Evolutionary conservation across 2,113 vertebrate species (phyloP).

Genomic region (Syngnathus scovelli): DNA sequence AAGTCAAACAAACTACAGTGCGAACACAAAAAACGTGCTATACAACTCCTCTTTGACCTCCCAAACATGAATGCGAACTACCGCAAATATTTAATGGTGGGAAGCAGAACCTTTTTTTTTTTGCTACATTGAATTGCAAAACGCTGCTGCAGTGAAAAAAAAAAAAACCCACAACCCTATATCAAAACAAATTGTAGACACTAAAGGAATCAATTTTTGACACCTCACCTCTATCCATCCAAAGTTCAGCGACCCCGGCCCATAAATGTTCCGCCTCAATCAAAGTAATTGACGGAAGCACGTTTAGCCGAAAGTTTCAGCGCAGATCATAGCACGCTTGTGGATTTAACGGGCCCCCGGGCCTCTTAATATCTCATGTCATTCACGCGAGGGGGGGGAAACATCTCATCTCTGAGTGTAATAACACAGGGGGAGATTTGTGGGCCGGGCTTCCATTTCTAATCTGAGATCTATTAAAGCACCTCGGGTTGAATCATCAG

Average conservation of each 20-base stretch:
- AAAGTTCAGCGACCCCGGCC: slow-evolving; percentile 62
- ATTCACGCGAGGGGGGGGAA: slow-evolving; percentile 41
- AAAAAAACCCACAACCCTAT: slow-evolving; percentile 26
- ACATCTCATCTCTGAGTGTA: slow-evolving; percentile 50
- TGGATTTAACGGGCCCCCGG: slow-evolving; percentile 64
- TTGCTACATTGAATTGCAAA: slow-evolving; percentile 19
- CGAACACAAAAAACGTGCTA: no score
- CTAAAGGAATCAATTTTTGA: slow-evolving; percentile 70
- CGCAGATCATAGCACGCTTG: slow-evolving; percentile 60
- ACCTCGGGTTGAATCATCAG: slow-evolving; percentile 64
- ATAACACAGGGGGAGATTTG: slow-evolving; percentile 63
- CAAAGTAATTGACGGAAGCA: slow-evolving; percentile 56
- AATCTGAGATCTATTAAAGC: slow-evolving; percentile 59
- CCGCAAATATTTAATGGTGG: slow-evolving; percentile 6
- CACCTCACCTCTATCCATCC: slow-evolving; percentile 65
- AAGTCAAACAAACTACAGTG: background rate
- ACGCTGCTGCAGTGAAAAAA: background rate
- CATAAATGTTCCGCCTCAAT: slow-evolving; percentile 55
- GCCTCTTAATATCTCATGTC: slow-evolving; percentile 48
- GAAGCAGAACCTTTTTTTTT: slow-evolving; percentile 19
- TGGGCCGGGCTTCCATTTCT: slow-evolving; percentile 50
- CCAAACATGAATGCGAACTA: slow-evolving; percentile 7
- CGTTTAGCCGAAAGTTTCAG: slow-evolving; percentile 64
- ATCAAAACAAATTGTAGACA: slow-evolving; percentile 65
- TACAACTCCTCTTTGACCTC: slow-evolving; percentile 23